Base-by-base conservation (phyloP, 2,888 invertebrate species). In the Scrobipalpa costella region DNA sequence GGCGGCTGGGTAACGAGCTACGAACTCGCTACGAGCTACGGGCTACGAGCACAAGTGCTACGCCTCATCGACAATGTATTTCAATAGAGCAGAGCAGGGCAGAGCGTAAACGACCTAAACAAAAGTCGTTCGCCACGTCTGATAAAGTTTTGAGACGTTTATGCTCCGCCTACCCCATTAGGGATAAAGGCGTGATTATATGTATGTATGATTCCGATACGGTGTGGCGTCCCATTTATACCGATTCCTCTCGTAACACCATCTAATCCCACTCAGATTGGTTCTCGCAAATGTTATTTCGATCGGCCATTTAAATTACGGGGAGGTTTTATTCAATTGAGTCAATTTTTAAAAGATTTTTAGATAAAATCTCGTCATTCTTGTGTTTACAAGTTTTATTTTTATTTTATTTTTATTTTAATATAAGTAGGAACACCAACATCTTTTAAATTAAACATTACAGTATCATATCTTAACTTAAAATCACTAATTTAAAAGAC, bases 151-250 rank as follows among this genome's bases (percentile, higher is more conserved):
- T n/a, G n/a, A n/a, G n/a, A n/a, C n/a, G n/a, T n/a, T n/a, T n/a
- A n/a, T n/a, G n/a, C n/a, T n/a, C n/a, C n/a, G n/a, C n/a, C n/a
- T n/a, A n/a, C n/a, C n/a, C n/a, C n/a, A n/a, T n/a, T n/a, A n/a
- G n/a, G n/a, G n/a, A n/a, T n/a, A n/a, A n/a, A n/a, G n/a, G n/a
- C n/a, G n/a, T n/a, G n/a, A n/a, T n/a, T n/a, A n/a, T n/a, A n/a
- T n/a, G n/a, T n/a, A n/a, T n/a, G n/a, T n/a, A n/a, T n/a, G n/a
- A n/a, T n/a, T n/a, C n/a, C n/a, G 78, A 79, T 79, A 77, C 74
- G 70, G 73, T 73, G 73, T 70, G 71, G 73, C 74, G 73, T 71
- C 74, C 77, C 75, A 79, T 79, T 78, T 80, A 80, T 77, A 77
- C 72, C 75, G 71, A 74, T 78, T 75, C 73, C 73, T 70, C 66